Conservation (phyloP, 2,888 invertebrate genomes). For the Drosophila birchii region DNA sequence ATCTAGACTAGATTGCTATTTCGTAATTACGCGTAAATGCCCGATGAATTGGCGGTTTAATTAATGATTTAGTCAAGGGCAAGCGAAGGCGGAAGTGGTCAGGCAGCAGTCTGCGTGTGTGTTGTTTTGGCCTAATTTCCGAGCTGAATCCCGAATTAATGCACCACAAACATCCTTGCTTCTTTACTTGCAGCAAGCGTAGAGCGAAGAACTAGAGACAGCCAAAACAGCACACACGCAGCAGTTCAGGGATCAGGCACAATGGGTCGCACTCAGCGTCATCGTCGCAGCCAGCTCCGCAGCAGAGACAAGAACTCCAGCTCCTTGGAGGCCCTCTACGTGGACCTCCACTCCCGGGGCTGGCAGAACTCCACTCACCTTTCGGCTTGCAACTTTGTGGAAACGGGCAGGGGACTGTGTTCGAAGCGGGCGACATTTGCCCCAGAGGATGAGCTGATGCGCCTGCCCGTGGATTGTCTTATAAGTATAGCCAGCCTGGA, state of each 20-base stretch:
- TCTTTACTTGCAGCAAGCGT: slow-evolving; percentile 80
- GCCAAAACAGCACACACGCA: slow-evolving; percentile 67
- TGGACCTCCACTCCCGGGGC: slow-evolving; percentile 82
- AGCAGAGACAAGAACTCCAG: background rate
- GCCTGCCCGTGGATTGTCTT: slow-evolving; percentile 87
- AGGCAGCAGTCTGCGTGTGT: slow-evolving; percentile 73
- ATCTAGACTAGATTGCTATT: slow-evolving; percentile 64
- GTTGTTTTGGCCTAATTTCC: slow-evolving; percentile 75
- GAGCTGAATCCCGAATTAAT: slow-evolving; percentile 42
- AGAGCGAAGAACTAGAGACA: slow-evolving; percentile 42
- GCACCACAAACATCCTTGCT: slow-evolving; percentile 53
- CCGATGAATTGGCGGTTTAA: slow-evolving; percentile 35
- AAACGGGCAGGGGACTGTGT: slow-evolving; percentile 91
- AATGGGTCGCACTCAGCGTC: slow-evolving; percentile 81
- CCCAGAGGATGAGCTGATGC: slow-evolving; percentile 87
- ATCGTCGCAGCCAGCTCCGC: slow-evolving; percentile 51
- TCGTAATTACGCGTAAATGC: slow-evolving; percentile 61
- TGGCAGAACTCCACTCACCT: slow-evolving; percentile 87
- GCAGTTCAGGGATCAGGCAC: slow-evolving; percentile 8
- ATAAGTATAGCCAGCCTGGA: slow-evolving; percentile 87
- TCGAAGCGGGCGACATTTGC: slow-evolving; percentile 86
- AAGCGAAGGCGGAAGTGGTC: slow-evolving; percentile 44
- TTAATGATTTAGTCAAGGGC: background rate
- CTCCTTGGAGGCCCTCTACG: slow-evolving; percentile 64
- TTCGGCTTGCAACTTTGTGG: slow-evolving; percentile 86